Evolutionary conservation across 2,888 invertebrate genomes (phyloP).

Genomic region (Chrysomela aeneicollis): DNA sequence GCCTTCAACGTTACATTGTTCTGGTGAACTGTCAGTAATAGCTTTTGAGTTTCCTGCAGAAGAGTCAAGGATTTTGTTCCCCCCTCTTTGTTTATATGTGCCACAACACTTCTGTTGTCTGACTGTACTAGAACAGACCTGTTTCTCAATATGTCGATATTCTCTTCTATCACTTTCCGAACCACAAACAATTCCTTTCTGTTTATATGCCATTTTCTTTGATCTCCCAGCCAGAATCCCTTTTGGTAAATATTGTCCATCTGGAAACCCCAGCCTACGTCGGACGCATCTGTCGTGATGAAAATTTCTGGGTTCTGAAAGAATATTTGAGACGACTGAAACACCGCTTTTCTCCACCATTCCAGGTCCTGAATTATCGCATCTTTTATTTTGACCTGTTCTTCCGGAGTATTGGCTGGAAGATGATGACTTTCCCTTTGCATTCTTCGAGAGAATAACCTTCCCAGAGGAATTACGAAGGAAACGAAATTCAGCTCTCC

Average conservation of each 20-base stretch:
- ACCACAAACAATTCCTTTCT: neutral
- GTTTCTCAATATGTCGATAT: neutral
- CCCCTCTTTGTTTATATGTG: neutral
- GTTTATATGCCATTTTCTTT: slow-evolving; percentile 13
- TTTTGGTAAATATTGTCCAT: slow-evolving; percentile 10
- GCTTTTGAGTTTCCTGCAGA: neutral
- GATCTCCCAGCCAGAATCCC: slow-evolving; percentile 24
- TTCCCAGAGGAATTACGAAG: slow-evolving; percentile 25
- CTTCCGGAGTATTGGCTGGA: neutral
- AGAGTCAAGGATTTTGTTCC: neutral
- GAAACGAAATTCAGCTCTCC: slow-evolving; percentile 27
- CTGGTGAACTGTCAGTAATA: neutral
- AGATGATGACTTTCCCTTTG: slow-evolving; percentile 15
- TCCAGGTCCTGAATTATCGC: slow-evolving; percentile 9
- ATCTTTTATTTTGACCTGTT: neutral
- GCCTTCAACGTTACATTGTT: neutral
- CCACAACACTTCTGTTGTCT: neutral
- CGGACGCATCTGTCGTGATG: slow-evolving; percentile 36
- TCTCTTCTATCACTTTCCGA: neutral
- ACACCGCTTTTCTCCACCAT: slow-evolving; percentile 33
- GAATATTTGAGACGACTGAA: slow-evolving; percentile 24
- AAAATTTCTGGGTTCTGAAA: slow-evolving; percentile 27
- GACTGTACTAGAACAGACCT: neutral
- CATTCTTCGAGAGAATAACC: slow-evolving; percentile 21
- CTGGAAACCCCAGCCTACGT: slow-evolving; percentile 36